Percentiles rank a stretch among this genome's conserved stretches.
phyloP scores from a whole-genome alignment of 2,888 invertebrate genomes.

The Graphium colonna region DNA sequence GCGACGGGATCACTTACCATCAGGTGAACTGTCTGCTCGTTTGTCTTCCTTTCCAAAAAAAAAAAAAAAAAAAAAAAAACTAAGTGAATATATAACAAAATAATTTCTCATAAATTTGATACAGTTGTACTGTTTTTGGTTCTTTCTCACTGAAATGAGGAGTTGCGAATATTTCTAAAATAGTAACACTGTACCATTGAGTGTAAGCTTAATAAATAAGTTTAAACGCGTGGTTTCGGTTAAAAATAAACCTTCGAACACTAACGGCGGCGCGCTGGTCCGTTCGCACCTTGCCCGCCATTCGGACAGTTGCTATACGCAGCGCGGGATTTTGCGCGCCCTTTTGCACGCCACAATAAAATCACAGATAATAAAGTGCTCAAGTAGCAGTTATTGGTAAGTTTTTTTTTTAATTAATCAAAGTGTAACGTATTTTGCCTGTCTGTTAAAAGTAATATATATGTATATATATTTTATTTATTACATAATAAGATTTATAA shows the following conservation, averaged over 20 bases:
- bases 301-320: conserved; percentile 54
- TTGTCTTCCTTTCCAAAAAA: too few species aligned
- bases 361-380: conserved; percentile 9
- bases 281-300: conserved; percentile 60
- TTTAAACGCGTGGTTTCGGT: conserved; percentile 21
- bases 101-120: too few species aligned
- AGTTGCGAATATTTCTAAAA: conserved; percentile 5
- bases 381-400: conserved; percentile 8
- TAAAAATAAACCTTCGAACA: conserved; percentile 65
- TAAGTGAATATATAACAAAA: too few species aligned
- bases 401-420: not conserved
- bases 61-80: too few species aligned
- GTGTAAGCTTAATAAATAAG: conserved; percentile 17
- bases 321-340: conserved; percentile 53
- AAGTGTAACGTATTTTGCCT: too few species aligned
- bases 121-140: too few species aligned
- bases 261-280: conserved; percentile 40
- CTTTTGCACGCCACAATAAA: conserved; percentile 37
- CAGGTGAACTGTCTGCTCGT: too few species aligned
- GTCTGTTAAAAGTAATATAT: too few species aligned
- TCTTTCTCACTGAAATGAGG: not conserved
- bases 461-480: not conserved
- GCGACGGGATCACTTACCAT: too few species aligned
- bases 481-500: not conserved
- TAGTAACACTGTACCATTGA: conserved; percentile 11